Base-by-base conservation (phyloP, 92 coral and sea anemone genomes). In the Zoanthus sociatus region DNA sequence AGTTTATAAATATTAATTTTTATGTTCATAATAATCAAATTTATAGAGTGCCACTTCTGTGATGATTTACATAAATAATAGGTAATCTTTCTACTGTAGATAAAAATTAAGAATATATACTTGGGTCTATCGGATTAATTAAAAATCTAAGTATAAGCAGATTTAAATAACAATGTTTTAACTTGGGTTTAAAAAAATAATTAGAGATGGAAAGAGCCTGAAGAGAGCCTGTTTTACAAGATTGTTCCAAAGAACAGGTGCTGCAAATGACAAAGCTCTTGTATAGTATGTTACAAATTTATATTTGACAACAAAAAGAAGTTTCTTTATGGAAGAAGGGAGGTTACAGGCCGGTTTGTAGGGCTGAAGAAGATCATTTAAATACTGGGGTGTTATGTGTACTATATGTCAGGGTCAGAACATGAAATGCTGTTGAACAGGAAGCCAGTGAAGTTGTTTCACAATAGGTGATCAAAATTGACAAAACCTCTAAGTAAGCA, bases 401-500 rank as follows among this genome's bases (percentile, higher is more conserved):
- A 0, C 73, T 71, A 84, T 32, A 84, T 6, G 78, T 71, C 16
- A 71, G 32, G 16, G 64, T 20, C 9, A 84, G 67, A 48, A 84
- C 48, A 14, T 42, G 11, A 84, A 71, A 26, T 79, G 7, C 15
- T 50, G 79, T 14, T 51, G 79, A 6, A 84, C 33, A 72, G 88
- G 81, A 7, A 85, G 71, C 82, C 88, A 84, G 55, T 84, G 79
- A 4, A 84, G 58, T 44, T 84, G 71, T 37, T 37, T 84, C 3
- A 84, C 71, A 73, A 84, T 54, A 11, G 82, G 88, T 85, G 88
- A 72, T 72, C 82, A n/a, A 20, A 21, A 74, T 72, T 73, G 15
- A 9, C 1, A 10, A 82, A 72, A n/a, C 68, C 53, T 50, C 47
- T 84, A 15, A 84, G 71, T 14, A 73, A 31, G 8, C 83, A 14